Evolutionary conservation across 2,113 vertebrate genomes (phyloP).

Genomic region (Charadrius vociferus): DNA sequence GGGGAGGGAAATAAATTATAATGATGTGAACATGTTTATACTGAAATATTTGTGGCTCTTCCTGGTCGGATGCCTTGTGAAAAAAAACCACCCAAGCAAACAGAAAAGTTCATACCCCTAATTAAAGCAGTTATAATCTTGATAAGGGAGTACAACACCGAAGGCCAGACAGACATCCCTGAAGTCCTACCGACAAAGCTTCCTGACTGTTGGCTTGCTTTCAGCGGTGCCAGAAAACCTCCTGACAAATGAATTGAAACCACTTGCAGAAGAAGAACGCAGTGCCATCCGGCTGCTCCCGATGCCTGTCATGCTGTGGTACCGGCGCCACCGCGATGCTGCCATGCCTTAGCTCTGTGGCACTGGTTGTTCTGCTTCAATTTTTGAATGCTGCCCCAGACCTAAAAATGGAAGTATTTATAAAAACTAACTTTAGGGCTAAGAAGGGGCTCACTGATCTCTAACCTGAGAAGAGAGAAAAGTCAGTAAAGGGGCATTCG

Average conservation of each 20-base stretch:
- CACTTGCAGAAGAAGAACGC: not conserved
- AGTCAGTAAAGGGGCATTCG: not conserved
- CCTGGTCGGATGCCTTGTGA: not conserved
- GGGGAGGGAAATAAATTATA: not conserved
- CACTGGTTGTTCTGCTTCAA: not conserved
- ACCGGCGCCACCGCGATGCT: rapidly evolving
- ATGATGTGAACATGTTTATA: not conserved
- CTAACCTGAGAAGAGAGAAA: not conserved
- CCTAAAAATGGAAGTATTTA: not conserved
- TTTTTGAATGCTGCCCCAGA: not conserved
- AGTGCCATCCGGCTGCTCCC: not conserved
- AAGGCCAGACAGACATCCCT: not conserved
- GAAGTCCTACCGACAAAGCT: not conserved
- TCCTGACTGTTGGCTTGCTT: not conserved
- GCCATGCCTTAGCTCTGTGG: not conserved
- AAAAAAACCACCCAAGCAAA: not conserved
- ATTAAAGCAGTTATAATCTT: not conserved
- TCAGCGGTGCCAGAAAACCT: not conserved
- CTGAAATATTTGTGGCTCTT: slow-evolving; percentile 29
- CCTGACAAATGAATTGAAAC: not conserved
- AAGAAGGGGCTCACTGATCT: not conserved
- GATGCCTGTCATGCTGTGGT: rapidly evolving
- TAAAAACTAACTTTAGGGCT: not conserved
- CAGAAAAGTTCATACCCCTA: not conserved
- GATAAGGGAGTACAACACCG: not conserved